Evolutionary conservation across 2,888 invertebrate genomes (phyloP).

Genomic region (Metallyticus violacea): DNA sequence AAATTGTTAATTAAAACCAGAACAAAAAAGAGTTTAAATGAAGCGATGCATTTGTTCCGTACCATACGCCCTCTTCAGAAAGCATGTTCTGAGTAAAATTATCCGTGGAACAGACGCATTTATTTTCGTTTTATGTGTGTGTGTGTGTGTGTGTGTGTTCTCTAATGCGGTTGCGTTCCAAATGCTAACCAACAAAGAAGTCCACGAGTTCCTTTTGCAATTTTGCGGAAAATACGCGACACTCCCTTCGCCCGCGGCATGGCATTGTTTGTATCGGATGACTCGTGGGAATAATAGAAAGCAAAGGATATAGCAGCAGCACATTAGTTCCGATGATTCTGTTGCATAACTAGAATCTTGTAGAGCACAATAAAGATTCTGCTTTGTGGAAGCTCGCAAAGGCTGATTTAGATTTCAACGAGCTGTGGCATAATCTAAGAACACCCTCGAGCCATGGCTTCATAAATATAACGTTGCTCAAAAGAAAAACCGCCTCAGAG

Average conservation of each 20-base stretch:
- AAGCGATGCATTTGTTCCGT: not conserved
- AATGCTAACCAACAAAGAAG: not conserved
- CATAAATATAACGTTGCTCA: not conserved
- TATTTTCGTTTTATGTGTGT: no score
- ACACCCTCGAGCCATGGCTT: not conserved
- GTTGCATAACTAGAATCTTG: not conserved
- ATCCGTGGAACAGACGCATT: no score
- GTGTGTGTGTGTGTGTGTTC: no score
- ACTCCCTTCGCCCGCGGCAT: not conserved
- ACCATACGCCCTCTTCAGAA: not conserved
- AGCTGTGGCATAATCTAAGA: not conserved
- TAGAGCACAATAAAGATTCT: not conserved
- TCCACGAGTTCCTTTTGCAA: not conserved
- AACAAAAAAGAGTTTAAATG: not conserved
- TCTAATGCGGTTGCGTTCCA: not conserved
- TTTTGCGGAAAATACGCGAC: not conserved
- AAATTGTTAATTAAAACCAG: no score
- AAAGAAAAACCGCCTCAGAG: not conserved
- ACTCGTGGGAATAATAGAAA: no score
- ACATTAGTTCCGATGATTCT: not conserved
- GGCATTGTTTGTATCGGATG: not conserved
- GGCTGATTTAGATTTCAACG: not conserved
- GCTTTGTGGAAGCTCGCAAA: not conserved
- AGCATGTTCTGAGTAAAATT: not conserved
- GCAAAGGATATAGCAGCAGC: no score